phyloP scores from a whole-genome alignment of 2,113 vertebrate species.

The Menidia beryllina region DNA sequence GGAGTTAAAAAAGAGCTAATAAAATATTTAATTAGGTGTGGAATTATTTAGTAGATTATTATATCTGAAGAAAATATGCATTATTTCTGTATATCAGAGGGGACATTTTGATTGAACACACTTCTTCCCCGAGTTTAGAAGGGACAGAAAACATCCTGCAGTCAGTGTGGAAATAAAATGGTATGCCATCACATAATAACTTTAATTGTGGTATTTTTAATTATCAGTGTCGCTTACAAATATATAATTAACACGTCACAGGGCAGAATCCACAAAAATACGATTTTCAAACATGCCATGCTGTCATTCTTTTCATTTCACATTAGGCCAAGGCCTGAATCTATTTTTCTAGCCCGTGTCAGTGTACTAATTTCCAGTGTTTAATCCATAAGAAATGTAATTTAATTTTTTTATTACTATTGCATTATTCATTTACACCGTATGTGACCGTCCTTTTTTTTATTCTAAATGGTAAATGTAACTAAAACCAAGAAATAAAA shows the following conservation, averaged over 20 bases:
- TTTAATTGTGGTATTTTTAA: not conserved
- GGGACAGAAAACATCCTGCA: not conserved
- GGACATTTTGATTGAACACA: slow-evolving; percentile 14
- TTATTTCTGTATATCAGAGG: not conserved
- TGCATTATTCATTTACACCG: slow-evolving; percentile 36
- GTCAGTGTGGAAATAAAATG: slow-evolving; percentile 2
- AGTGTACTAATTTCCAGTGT: slow-evolving; percentile 33
- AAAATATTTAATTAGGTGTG: not conserved
- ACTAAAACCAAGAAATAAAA: slow-evolving; percentile 35
- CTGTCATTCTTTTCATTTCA: slow-evolving; percentile 32
- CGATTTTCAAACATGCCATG: not conserved
- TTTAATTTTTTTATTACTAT: slow-evolving; percentile 43
- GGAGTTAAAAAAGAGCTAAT: slow-evolving; percentile 13
- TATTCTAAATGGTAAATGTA: slow-evolving; percentile 51
- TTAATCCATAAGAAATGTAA: slow-evolving; percentile 30
- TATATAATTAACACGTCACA: slow-evolving; percentile 6
- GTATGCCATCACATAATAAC: slow-evolving; percentile 1
- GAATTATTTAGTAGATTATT: not conserved
- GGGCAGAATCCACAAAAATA: no score
- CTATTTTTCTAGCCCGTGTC: not conserved
- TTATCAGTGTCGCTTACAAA: not conserved
- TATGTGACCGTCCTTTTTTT: slow-evolving; percentile 41
- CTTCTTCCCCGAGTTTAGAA: not conserved
- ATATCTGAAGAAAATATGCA: not conserved
- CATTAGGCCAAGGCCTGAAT: slow-evolving; percentile 37